Conservation (phyloP, 2,888 invertebrate genomes). For the Pyrrhosoma nymphula region DNA sequence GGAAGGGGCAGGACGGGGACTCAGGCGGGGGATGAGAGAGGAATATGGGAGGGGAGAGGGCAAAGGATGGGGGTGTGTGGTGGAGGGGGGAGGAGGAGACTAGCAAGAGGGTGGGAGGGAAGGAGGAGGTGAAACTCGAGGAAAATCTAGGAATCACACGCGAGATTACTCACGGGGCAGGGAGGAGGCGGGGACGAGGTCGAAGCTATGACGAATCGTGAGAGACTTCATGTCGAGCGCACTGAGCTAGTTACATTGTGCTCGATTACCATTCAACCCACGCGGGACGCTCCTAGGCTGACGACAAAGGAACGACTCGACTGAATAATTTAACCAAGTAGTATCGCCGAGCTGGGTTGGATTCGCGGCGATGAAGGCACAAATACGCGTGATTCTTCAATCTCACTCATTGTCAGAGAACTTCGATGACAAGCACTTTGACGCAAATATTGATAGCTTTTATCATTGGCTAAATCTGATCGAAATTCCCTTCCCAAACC, state of each 20-base stretch:
- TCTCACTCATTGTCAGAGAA: too few species aligned
- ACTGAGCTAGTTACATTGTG: not conserved
- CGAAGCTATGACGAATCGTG: not conserved
- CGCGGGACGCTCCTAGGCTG: not conserved
- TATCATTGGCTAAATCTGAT: too few species aligned
- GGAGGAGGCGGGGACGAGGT: not conserved
- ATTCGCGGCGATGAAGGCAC: too few species aligned
- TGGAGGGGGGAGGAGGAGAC: not conserved
- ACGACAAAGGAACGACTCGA: not conserved
- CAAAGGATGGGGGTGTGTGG: not conserved
- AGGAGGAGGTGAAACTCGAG: not conserved
- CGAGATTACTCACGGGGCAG: not conserved
- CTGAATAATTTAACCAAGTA: too few species aligned
- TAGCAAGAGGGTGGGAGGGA: not conserved
- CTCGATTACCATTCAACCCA: not conserved
- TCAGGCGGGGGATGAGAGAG: too few species aligned
- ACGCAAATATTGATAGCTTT: too few species aligned
- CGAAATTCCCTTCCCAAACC: too few species aligned
- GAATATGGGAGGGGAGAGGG: not conserved
- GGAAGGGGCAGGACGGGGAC: not conserved
- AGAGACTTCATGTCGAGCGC: not conserved
- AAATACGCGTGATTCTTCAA: too few species aligned
- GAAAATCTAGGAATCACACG: constrained; percentile 4
- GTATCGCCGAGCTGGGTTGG: too few species aligned
- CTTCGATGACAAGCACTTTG: too few species aligned